These are phyloP conservation scores for Triops cancriformis DNA, from an alignment of 1,140 invertebrate species.

Conservation along the genomic window DNA sequence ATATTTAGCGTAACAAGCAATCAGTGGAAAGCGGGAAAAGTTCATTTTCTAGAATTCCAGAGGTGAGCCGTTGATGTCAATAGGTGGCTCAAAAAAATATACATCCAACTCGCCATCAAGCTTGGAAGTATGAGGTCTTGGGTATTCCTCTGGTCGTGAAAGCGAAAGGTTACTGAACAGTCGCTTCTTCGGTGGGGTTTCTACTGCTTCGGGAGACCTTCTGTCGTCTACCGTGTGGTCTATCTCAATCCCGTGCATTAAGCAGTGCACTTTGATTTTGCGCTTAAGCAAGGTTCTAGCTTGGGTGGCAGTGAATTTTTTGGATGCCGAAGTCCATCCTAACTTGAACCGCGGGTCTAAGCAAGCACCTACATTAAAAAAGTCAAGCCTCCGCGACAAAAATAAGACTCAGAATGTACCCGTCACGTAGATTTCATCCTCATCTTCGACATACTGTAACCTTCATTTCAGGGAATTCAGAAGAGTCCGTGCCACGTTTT, in stretches of 20 bases:
- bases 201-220: too few species aligned
- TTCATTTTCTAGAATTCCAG: slow-evolving; percentile 18
- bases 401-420: background rate
- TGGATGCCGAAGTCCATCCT: too few species aligned
- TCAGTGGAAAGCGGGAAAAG: too few species aligned
- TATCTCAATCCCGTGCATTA: background rate
- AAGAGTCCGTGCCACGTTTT: background rate
- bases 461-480: background rate
- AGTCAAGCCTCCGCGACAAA: slow-evolving; percentile 5
- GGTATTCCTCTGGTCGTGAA: too few species aligned
- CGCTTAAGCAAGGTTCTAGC: too few species aligned
- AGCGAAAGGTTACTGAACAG: too few species aligned
- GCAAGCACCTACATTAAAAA: slow-evolving; percentile 18
- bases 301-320: too few species aligned
- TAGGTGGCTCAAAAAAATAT: slow-evolving; percentile 14
- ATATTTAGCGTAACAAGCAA: too few species aligned
- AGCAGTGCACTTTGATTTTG: background rate
- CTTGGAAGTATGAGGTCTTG: too few species aligned
- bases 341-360: too few species aligned
- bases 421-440: too few species aligned
- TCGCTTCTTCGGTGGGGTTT: too few species aligned
- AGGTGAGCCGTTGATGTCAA: slow-evolving; percentile 15
- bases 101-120: background rate
- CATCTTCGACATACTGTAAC: slow-evolving; percentile 17
- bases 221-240: background rate